Conservation (phyloP, 2,113 vertebrate genomes). For the Sebastes fasciatus region DNA sequence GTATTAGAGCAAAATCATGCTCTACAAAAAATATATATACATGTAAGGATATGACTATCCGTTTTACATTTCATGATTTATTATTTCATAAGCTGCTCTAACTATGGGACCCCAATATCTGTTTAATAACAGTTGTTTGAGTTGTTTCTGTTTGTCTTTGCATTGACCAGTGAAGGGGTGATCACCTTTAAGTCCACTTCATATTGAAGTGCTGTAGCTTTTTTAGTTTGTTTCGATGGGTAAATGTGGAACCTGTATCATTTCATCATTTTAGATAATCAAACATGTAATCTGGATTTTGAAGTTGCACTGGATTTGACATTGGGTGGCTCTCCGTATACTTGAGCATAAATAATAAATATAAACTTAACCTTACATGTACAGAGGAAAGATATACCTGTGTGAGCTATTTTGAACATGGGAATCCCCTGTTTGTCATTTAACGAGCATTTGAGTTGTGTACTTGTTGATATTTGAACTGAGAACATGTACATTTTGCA, state of each 20-base stretch:
- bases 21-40: neutral
- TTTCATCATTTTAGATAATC: neutral
- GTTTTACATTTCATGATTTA: neutral
- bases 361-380: neutral
- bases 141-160: slow-evolving; percentile 28
- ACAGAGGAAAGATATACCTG: neutral
- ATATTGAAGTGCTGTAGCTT: slow-evolving; percentile 78
- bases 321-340: neutral
- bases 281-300: neutral
- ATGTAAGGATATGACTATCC: neutral
- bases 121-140: neutral
- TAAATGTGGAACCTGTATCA: neutral
- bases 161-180: slow-evolving; percentile 13
- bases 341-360: neutral
- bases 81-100: slow-evolving; percentile 11
- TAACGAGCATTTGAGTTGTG: neutral
- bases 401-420: neutral
- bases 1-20: neutral
- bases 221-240: neutral
- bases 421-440: neutral
- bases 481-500: neutral
- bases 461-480: neutral
- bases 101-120: neutral
- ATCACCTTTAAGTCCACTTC: slow-evolving; percentile 61
- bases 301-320: neutral